These are phyloP conservation scores for Electrona antarctica DNA, from an alignment of 2,113 vertebrate genomes.

Conservation along the genomic window DNA sequence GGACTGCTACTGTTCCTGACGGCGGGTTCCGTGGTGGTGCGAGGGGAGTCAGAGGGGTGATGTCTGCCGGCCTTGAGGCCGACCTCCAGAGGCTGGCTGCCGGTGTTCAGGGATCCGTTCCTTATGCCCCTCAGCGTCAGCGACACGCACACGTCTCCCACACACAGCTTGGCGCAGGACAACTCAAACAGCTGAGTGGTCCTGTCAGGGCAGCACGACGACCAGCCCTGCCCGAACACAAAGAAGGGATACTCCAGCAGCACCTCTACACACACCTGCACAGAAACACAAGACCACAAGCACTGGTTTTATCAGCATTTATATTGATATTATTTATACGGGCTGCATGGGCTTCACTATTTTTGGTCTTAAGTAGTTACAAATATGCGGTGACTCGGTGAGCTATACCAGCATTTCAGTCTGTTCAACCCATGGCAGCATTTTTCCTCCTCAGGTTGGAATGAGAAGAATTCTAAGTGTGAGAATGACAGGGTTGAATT, in stretches of 20 bases:
- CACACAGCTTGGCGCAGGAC: constrained; percentile 96
- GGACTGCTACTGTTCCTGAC: constrained; percentile 51
- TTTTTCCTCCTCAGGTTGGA: too few species aligned
- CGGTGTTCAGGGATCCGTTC: constrained; percentile 87
- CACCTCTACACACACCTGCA: constrained; percentile 97
- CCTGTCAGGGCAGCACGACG: constrained; percentile 95
- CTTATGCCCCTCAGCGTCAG: constrained; percentile 94
- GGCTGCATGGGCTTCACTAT: too few species aligned
- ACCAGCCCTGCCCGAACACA: constrained; percentile 99
- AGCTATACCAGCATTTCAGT: too few species aligned
- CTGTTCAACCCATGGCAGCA: too few species aligned
- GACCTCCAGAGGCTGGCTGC: constrained; percentile 74
- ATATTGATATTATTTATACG: too few species aligned
- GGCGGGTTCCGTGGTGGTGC: constrained; percentile 32
- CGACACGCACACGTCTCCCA: constrained; percentile 98
- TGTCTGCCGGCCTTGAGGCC: constrained; percentile 53
- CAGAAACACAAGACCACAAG: constrained; percentile 19
- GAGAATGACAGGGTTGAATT: too few species aligned
- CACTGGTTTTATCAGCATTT: not conserved
- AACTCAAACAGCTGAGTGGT: constrained; percentile 97
- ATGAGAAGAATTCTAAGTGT: too few species aligned
- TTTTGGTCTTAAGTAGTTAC: too few species aligned
- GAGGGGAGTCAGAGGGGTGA: constrained; percentile 52
- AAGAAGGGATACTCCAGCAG: constrained; percentile 99
- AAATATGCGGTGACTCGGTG: too few species aligned